These are phyloP conservation scores for Drosophila formosana DNA, from an alignment of 2,888 invertebrate species.

Conservation along the genomic window DNA sequence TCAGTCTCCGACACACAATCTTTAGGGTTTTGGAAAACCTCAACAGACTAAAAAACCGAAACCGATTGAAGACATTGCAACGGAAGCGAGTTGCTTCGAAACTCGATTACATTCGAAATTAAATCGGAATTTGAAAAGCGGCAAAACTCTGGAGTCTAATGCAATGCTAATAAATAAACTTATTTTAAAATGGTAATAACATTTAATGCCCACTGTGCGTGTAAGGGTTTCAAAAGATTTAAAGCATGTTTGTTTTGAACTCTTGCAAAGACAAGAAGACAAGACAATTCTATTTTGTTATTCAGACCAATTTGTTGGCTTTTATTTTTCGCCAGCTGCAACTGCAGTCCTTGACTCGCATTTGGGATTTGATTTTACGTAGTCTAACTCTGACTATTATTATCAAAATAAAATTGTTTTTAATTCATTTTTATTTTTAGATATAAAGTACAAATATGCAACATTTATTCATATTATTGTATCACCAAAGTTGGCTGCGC, in stretches of 20 bases:
- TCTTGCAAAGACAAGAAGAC: conserved; percentile 15
- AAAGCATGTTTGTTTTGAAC: conserved; percentile 33
- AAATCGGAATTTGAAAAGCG: background rate
- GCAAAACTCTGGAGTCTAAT: background rate
- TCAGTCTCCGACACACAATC: conserved; percentile 19
- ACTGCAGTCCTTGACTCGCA: conserved; percentile 7
- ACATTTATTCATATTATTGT: background rate
- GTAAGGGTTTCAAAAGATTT: background rate
- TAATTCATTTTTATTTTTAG: no score
- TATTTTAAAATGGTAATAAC: background rate
- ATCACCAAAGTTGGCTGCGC: background rate
- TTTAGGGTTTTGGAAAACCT: conserved; percentile 1
- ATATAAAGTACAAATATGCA: background rate
- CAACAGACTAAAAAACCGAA: background rate
- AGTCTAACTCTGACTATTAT: background rate
- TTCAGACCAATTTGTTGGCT: conserved; percentile 1
- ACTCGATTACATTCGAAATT: background rate
- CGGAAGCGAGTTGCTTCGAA: background rate
- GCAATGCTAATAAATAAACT: background rate
- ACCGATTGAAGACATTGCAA: background rate
- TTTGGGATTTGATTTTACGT: background rate
- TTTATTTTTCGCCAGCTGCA: background rate
- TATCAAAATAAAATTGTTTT: no score
- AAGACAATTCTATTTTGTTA: conserved; percentile 13
- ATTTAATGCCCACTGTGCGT: background rate